Evolutionary conservation across 2,888 invertebrate species (phyloP), one percentile per base, ranked within the genome.

Genomic region (Nebria salina): DNA sequence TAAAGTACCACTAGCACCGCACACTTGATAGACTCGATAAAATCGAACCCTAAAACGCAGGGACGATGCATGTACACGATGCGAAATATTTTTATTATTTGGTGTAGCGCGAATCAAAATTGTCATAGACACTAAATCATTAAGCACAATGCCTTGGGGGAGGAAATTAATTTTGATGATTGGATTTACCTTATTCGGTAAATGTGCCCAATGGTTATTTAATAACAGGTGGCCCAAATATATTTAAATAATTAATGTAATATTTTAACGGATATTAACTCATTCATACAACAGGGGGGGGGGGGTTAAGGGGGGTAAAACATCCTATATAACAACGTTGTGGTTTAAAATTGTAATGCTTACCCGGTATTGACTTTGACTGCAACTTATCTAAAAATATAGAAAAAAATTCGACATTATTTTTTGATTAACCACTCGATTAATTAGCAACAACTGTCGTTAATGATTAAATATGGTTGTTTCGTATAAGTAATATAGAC

Each of bases 341-440:
- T 20, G 20, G 20, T 20, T 20, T 20, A 20, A 20, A 20, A 20
- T 20, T 20, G 54, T 54, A 54, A 20, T 20, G 54, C 54, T 54
- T 54, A 54, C 54, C 54, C 54, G 54, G 54, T 54, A 54, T 54
- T 54, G 54, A 54, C 54, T 54, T 54, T 54, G 54, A 54, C 54
- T 54, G 54, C 54, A 54, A 13, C 54, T 54, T 13, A 54, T 54
- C 54, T 54, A 54, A 13, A 54, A 54, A 54, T 54, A 54, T 2
- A 54, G 0, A 54, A 54, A 54, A 20, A 54, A 54, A 11, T 54
- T 54, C 11, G 54, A 54, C 13, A 54, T 54, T 54, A 54, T 54
- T 54, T 54, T 54, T 54, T 54, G 34, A 34, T 34, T 34, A 34
- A 34, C 34, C 34, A 34, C 20, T 20, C 20, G 20, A 34, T 34